Evolutionary conservation across 2,797 vertebrate species (phyloP).

Genomic region (Tarsius wallacei): DNA sequence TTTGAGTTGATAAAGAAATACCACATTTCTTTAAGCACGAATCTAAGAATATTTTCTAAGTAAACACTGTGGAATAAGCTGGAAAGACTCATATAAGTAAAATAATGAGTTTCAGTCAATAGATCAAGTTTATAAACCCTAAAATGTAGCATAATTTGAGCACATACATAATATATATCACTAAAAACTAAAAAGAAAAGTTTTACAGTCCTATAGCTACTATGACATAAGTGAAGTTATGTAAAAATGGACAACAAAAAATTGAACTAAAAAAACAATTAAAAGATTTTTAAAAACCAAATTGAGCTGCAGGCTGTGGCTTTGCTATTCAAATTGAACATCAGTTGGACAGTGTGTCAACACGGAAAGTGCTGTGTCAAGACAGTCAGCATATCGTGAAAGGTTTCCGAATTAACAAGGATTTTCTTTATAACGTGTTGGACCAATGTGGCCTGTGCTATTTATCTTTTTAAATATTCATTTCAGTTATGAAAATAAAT

Average conservation of each 20-base stretch:
- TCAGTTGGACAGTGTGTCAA: background rate
- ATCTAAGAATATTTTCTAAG: slow-evolving; percentile 28
- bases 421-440: background rate
- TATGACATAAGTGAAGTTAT: no score
- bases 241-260: background rate
- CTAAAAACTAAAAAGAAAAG: background rate
- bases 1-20: background rate
- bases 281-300: background rate
- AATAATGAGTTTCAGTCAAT: slow-evolving; percentile 7
- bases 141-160: background rate
- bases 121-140: background rate
- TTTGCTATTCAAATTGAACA: background rate
- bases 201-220: background rate
- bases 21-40: slow-evolving; percentile 22
- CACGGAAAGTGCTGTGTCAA: background rate
- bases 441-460: background rate
- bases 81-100: background rate
- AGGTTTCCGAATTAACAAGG: background rate
- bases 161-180: background rate
- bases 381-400: background rate
- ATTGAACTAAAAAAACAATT: background rate
- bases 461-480: background rate
- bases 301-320: background rate
- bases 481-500: slow-evolving; percentile 36
- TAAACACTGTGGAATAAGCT: background rate